Base-by-base conservation (phyloP, 2,797 vertebrate species). In the Tapirus indicus region DNA sequence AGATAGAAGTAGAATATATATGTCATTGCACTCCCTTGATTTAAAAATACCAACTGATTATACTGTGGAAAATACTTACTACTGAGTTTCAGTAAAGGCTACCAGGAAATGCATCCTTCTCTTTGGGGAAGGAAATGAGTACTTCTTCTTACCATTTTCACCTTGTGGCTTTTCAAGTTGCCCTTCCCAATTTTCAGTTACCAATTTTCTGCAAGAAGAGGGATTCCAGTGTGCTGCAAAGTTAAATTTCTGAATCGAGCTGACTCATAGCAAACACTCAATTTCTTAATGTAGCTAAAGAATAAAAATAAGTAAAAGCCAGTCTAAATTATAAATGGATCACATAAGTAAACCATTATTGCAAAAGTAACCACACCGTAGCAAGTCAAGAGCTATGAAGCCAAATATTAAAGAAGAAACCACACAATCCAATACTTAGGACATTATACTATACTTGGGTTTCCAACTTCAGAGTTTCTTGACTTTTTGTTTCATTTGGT, bases 401-500 rank as follows among this genome's bases (percentile, higher is more conserved):
- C 32, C 80, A 69, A 47, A 56, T 54, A 41, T n/a, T n/a, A 54
- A n/a, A 95, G 25, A 41, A 60, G 35, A 49, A 91, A 68, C 20
- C 11, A 21, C 21, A 8, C 11, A 49, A 66, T 12, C 29, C 25
- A n/a, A 29, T 49, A n/a, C 32, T 49, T 58, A 66, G 18, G 54
- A 10, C 54, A n/a, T 82, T 52, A 71, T 25, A 32, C 17, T 23
- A 56, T 52, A 44, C 29, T 91, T 85, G 74, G 38, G 38, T 41
- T 94, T 84, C 64, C 56, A 87, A 58, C 66, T 91, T 84, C 32
- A 92, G 83, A 84, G 54, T 94, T 71, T 66, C 79, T 75, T 91
- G 49, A 91, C 72, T 95, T 96, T 95, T 75, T 74, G 79, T 95
- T 96, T 92, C 83, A 75, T 88, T 96, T 85, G 66, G 68, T 95